Evolutionary conservation across 1,140 invertebrate genomes (phyloP).

Genomic region (Euwallacea similis): DNA sequence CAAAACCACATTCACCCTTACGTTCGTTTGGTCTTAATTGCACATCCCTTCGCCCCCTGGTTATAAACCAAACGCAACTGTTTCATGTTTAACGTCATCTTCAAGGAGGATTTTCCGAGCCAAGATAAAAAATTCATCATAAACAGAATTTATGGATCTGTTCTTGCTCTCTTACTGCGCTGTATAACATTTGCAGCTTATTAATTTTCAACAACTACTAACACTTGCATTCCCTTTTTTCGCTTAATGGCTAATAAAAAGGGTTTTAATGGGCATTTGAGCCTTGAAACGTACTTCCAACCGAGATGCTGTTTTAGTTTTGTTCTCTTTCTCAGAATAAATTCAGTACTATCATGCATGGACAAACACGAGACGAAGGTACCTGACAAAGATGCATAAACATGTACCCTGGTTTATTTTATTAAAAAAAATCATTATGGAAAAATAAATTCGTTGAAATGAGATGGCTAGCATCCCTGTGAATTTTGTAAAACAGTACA

Average conservation of each 20-base stretch:
- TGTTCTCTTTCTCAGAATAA: neutral
- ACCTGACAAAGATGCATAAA: neutral
- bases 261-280: constrained; percentile 10
- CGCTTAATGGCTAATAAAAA: neutral
- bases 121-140: neutral
- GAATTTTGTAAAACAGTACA: no score
- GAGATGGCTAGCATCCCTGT: no score
- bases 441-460: no score
- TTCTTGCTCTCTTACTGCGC: neutral
- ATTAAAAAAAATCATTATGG: no score
- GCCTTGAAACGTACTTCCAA: neutral
- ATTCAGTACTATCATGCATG: neutral
- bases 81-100: no score
- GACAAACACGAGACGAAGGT: neutral
- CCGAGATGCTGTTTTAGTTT: neutral
- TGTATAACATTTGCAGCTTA: neutral
- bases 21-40: no score
- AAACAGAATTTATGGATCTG: neutral
- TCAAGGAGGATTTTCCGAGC: neutral
- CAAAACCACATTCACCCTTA: no score
- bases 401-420: no score
- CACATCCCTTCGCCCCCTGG: no score
- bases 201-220: constrained; percentile 10
- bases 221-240: constrained; percentile 1
- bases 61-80: no score